Conservation (phyloP, 2,113 vertebrate genomes). For the Rhinolophus sinicus region DNA sequence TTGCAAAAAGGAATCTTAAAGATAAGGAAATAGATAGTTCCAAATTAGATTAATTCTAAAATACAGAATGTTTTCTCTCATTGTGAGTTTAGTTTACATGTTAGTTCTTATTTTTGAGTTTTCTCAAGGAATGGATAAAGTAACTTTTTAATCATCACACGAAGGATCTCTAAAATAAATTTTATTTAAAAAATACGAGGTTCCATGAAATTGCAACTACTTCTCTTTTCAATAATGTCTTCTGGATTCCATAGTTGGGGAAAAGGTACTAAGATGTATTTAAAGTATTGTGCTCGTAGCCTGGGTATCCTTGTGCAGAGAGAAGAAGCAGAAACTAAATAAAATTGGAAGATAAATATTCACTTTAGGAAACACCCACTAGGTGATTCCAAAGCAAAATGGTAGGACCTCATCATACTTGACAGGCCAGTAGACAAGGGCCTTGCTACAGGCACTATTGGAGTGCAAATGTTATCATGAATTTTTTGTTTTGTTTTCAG, state of each 20-base stretch:
- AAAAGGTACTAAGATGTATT: not conserved
- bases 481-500: not conserved
- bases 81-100: not conserved
- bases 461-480: not conserved
- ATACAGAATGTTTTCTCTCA: not conserved
- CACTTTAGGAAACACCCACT: not conserved
- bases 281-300: not conserved
- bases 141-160: not conserved
- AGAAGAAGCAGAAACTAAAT: not conserved
- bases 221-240: not conserved
- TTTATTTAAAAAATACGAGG: constrained; percentile 8
- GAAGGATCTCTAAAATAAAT: not conserved
- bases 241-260: not conserved
- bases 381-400: not conserved
- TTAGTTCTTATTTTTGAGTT: not conserved
- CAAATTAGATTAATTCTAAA: constrained; percentile 30
- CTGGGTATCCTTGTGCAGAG: not conserved
- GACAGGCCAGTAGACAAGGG: not conserved
- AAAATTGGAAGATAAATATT: not conserved
- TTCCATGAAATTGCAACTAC: not conserved
- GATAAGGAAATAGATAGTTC: not conserved
- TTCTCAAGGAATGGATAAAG: not conserved
- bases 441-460: not conserved
- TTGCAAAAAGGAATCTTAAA: not conserved
- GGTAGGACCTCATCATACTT: not conserved